phyloP scores from a whole-genome alignment of 2,113 vertebrate species.

The Oncorhynchus nerka region DNA sequence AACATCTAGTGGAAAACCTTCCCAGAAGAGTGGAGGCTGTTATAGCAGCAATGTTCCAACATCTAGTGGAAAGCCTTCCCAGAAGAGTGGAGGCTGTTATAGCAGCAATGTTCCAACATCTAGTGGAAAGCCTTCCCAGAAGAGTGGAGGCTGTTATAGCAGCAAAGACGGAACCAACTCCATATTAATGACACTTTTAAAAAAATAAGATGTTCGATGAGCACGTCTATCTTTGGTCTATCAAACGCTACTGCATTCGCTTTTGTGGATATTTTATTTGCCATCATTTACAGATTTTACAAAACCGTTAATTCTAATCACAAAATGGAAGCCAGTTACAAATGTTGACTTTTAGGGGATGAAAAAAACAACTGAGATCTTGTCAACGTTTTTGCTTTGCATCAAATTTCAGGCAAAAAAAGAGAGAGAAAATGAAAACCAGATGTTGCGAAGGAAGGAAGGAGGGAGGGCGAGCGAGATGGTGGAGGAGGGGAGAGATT shows the following conservation, averaged over 20 bases:
- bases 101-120: too few relatives aligned
- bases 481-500: conserved; percentile 35
- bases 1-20: too few relatives aligned
- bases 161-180: too few relatives aligned
- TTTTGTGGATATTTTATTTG: background rate
- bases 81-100: too few relatives aligned
- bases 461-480: conserved; percentile 26
- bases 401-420: conserved; percentile 63
- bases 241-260: background rate
- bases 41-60: too few relatives aligned
- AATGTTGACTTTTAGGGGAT: background rate
- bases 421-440: conserved; percentile 62
- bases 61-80: too few relatives aligned
- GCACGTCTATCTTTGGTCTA: too few relatives aligned
- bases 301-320: conserved; percentile 5
- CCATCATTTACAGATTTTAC: background rate
- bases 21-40: too few relatives aligned
- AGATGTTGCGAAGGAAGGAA: conserved; percentile 54
- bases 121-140: too few relatives aligned
- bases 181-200: too few relatives aligned
- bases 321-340: conserved; percentile 13
- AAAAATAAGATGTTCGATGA: too few relatives aligned
- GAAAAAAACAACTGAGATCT: conserved; percentile 35
- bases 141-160: too few relatives aligned
- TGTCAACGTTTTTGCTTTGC: conserved; percentile 57